Conservation (phyloP, 1,140 invertebrate species). For the Drosophila santomea region DNA sequence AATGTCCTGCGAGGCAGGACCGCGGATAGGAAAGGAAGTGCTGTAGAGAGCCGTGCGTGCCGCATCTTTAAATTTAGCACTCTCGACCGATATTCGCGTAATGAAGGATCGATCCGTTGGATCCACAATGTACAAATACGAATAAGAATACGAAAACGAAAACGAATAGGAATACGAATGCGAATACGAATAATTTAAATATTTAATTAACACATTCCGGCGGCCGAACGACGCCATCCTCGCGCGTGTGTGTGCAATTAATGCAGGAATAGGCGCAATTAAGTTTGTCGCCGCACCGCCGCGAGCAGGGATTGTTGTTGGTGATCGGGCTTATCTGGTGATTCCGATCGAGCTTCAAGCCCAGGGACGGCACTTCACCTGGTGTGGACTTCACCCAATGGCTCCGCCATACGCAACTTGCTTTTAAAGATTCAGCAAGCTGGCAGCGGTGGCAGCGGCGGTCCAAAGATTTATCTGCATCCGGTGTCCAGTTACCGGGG, state of each 20-base stretch:
- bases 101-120: conserved; percentile 37
- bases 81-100: conserved; percentile 36
- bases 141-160: conserved; percentile 54
- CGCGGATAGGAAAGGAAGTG: conserved; percentile 1
- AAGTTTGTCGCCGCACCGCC: conserved; percentile 70
- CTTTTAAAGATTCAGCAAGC: conserved; percentile 20
- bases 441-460: conserved; percentile 40
- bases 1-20: conserved; percentile 32
- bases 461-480: conserved; percentile 82
- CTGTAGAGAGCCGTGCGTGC: conserved; percentile 24
- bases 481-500: conserved; percentile 76
- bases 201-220: conserved; percentile 82
- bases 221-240: conserved; percentile 52
- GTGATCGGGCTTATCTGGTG: conserved; percentile 66
- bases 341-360: conserved; percentile 83
- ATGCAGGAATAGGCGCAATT: conserved; percentile 83
- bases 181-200: conserved; percentile 71
- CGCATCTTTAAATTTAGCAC: conserved; percentile 8
- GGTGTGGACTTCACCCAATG: neutral
- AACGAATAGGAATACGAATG: neutral
- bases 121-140: conserved; percentile 18
- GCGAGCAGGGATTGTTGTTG: conserved; percentile 36
- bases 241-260: conserved; percentile 82
- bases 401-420: conserved; percentile 38
- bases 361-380: conserved; percentile 11